Conservation (phyloP, 2,888 invertebrate genomes). For the Hypena proboscidalis region DNA sequence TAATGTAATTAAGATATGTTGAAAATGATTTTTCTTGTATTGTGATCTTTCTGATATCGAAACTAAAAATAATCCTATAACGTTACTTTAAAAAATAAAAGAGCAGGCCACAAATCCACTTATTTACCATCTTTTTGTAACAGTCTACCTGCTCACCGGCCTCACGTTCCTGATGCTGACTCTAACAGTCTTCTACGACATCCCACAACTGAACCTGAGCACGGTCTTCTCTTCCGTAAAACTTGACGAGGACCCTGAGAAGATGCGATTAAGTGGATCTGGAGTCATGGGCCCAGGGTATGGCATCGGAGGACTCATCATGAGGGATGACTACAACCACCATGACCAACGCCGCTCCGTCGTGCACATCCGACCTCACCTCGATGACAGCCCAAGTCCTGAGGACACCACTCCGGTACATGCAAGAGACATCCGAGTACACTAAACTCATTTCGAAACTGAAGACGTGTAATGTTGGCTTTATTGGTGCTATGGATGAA, state of each 20-base stretch:
- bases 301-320: constrained; percentile 75
- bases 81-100: no score
- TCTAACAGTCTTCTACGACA: constrained; percentile 94
- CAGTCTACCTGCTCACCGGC: constrained; percentile 92
- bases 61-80: no score
- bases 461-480: constrained; percentile 20
- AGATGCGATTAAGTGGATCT: constrained; percentile 87
- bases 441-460: constrained; percentile 57
- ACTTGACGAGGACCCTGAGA: constrained; percentile 87
- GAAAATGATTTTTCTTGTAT: no score
- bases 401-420: constrained; percentile 88
- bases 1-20: no score
- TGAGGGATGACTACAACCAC: constrained; percentile 78
- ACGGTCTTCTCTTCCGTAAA: constrained; percentile 89
- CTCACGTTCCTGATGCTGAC: constrained; percentile 94
- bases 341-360: constrained; percentile 86
- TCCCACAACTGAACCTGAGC: constrained; percentile 94
- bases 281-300: constrained; percentile 77
- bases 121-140: constrained; percentile 38
- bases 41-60: no score
- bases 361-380: constrained; percentile 87
- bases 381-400: constrained; percentile 89
- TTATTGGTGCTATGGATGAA: constrained; percentile 30
- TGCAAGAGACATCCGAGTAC: constrained; percentile 83
- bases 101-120: no score